Conservation (phyloP, 2,113 vertebrate species). For the Anoplopoma fimbria region DNA sequence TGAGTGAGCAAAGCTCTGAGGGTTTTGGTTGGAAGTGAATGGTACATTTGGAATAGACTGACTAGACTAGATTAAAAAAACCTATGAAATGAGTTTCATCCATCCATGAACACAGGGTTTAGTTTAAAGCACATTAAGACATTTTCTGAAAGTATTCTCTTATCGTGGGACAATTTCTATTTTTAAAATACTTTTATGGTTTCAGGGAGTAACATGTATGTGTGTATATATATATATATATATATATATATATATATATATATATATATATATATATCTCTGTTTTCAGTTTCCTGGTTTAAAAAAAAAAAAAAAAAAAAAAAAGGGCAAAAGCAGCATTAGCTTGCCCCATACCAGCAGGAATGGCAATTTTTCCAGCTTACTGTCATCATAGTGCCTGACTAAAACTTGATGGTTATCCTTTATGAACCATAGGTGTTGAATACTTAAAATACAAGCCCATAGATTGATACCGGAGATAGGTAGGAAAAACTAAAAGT, state of each 20-base stretch:
- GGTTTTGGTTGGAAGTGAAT: background rate
- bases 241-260: no score
- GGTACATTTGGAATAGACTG: background rate
- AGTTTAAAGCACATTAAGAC: background rate
- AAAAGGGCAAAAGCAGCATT: background rate
- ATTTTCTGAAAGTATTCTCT: background rate
- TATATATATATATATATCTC: no score
- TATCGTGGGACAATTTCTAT: background rate
- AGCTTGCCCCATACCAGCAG: background rate
- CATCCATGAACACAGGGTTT: background rate
- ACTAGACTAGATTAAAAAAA: background rate
- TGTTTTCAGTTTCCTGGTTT: background rate
- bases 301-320: constrained; percentile 3
- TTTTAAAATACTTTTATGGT: background rate
- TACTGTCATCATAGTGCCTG: background rate
- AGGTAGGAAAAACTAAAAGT: background rate
- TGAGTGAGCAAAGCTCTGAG: background rate
- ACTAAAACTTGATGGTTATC: background rate
- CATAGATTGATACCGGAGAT: background rate
- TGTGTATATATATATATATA: no score
- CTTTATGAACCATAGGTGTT: background rate
- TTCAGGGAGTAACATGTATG: constrained; percentile 13
- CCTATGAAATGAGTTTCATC: background rate
- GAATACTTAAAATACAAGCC: background rate
- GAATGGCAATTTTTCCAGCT: background rate